Evolutionary conservation across 2,888 invertebrate species (phyloP).

Genomic region (Hemaris fuciformis): DNA sequence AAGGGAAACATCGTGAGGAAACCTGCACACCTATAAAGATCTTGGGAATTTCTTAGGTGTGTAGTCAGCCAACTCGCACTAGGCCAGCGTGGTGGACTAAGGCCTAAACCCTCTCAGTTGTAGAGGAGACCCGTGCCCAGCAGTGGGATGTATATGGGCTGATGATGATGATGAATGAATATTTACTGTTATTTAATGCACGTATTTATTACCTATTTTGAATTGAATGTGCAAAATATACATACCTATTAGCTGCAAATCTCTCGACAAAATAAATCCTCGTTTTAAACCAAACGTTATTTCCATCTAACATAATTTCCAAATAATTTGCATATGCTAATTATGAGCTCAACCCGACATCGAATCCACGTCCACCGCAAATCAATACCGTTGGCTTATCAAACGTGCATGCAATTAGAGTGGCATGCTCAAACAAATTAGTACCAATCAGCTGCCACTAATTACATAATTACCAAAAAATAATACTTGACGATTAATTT

Average conservation of each 20-base stretch:
- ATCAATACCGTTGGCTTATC: neutral
- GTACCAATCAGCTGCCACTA: neutral
- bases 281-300: neutral
- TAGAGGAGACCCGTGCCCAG: no score
- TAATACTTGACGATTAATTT: neutral
- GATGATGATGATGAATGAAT: no score
- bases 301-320: neutral
- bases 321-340: neutral
- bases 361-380: neutral
- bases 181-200: no score
- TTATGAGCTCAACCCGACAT: neutral
- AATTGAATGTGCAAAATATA: no score
- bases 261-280: neutral
- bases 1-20: no score
- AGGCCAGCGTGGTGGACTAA: no score
- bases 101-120: no score
- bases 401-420: conserved; percentile 1
- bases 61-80: no score
- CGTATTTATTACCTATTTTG: no score
- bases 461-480: neutral
- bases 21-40: no score
- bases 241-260: neutral
- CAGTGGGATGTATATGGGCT: no score
- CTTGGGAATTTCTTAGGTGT: no score
- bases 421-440: conserved; percentile 1